Evolutionary conservation across 2,888 invertebrate genomes (phyloP).

Genomic region (Gnatocerus cornutus): DNA sequence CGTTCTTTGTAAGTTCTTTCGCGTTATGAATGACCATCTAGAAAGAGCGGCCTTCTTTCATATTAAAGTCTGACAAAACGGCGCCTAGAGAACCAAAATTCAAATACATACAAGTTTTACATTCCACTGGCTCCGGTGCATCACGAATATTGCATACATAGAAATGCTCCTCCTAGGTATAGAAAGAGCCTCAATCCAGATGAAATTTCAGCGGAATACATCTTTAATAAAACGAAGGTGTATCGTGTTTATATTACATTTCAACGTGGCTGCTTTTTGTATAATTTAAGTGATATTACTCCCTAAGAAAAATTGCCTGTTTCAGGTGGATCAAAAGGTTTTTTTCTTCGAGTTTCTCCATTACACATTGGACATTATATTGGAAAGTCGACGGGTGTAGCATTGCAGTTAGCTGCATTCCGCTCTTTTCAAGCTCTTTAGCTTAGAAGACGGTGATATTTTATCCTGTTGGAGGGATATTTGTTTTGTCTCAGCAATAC

Average conservation of each 20-base stretch:
- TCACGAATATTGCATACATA: constrained; percentile 35
- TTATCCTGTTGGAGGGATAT: constrained; percentile 27
- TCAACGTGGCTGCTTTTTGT: not conserved
- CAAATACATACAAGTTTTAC: constrained; percentile 27
- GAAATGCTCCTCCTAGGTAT: constrained; percentile 27
- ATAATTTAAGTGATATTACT: constrained; percentile 34
- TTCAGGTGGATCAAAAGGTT: constrained; percentile 25
- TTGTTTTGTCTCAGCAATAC: constrained; percentile 36
- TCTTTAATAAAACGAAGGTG: constrained; percentile 34
- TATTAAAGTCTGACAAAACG: constrained; percentile 8
- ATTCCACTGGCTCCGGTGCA: constrained; percentile 20
- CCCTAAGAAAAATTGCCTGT: constrained; percentile 29
- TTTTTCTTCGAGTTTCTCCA: constrained; percentile 7
- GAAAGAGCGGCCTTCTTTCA: constrained; percentile 8
- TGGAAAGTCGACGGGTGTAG: constrained; percentile 28
- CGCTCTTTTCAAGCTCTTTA: constrained; percentile 18
- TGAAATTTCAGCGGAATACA: constrained; percentile 26
- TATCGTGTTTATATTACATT: constrained; percentile 38
- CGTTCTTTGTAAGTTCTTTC: not conserved
- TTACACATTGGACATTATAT: constrained; percentile 13
- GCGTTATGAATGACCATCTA: not conserved
- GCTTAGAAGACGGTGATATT: constrained; percentile 29
- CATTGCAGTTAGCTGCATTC: constrained; percentile 33
- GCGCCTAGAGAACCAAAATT: constrained; percentile 7
- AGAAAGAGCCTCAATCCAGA: constrained; percentile 11